These are phyloP conservation scores for Aphyosemion australe DNA, from an alignment of 2,113 vertebrate species.

Conservation along the genomic window DNA sequence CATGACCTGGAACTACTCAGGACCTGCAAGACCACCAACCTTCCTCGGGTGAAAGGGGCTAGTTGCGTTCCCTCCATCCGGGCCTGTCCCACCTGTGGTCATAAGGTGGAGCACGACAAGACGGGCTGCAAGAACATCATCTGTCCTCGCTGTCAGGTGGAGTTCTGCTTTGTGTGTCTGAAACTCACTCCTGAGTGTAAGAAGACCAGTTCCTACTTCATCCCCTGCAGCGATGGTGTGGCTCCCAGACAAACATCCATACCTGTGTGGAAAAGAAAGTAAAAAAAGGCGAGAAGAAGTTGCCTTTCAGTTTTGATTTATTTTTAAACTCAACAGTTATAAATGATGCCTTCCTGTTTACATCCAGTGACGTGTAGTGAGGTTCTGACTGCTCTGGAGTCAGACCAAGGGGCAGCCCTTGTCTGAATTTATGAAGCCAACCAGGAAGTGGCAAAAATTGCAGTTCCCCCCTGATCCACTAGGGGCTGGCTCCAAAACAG, in stretches of 20 bases:
- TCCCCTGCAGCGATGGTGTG: conserved; percentile 61
- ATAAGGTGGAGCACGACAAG: conserved; percentile 70
- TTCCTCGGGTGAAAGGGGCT: conserved; percentile 38
- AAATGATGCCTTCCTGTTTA: too few species aligned
- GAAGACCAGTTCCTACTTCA: conserved; percentile 52
- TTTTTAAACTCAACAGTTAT: too few species aligned
- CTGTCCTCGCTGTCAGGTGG: conserved; percentile 72
- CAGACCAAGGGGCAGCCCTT: too few species aligned
- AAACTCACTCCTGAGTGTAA: conserved; percentile 66
- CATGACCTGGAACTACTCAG: conserved; percentile 56
- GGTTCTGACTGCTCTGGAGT: too few species aligned
- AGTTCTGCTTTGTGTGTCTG: conserved; percentile 82
- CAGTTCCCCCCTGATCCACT: too few species aligned
- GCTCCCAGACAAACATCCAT: conserved; percentile 74
- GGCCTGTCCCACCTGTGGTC: conserved; percentile 78
- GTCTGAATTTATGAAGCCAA: too few species aligned
- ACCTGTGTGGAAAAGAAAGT: conserved; percentile 66
- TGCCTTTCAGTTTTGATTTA: too few species aligned
- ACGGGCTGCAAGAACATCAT: conserved; percentile 78
- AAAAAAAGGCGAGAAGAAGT: too few species aligned
- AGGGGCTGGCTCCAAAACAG: too few species aligned
- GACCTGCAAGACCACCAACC: conserved; percentile 19
- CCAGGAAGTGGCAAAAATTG: too few species aligned
- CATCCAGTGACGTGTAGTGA: too few species aligned
- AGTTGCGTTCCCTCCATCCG: conserved; percentile 68